These are phyloP conservation scores for Uloborus diversus DNA, from an alignment of 1,140 invertebrate genomes.

Conservation along the genomic window DNA sequence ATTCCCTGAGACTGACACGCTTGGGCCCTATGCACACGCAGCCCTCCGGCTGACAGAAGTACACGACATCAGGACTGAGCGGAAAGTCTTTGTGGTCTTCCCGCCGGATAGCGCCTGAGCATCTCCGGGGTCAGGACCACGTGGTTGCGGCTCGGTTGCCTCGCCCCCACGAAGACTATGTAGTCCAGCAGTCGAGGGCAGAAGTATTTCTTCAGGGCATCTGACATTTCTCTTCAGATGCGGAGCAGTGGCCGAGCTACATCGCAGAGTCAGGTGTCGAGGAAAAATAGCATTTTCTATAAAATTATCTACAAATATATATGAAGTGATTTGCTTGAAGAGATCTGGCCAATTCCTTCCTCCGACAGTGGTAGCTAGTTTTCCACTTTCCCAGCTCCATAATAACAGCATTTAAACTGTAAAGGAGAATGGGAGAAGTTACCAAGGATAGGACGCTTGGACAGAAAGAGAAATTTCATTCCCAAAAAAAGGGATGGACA, in stretches of 20 bases:
- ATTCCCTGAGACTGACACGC: slow-evolving; percentile 83
- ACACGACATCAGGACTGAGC: slow-evolving; percentile 96
- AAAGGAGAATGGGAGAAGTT: neutral
- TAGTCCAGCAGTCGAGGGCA: slow-evolving; percentile 84
- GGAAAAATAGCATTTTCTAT: slow-evolving; percentile 40
- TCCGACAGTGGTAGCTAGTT: slow-evolving; percentile 4
- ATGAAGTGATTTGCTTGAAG: slow-evolving; percentile 18
- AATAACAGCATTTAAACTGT: slow-evolving; percentile 44
- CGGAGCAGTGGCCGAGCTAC: slow-evolving; percentile 26
- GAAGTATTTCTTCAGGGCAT: slow-evolving; percentile 67
- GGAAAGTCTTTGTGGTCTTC: slow-evolving; percentile 97
- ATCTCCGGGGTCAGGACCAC: slow-evolving; percentile 81
- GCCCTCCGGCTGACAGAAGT: slow-evolving; percentile 99
- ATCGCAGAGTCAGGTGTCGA: slow-evolving; percentile 40
- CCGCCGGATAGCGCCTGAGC: slow-evolving; percentile 92
- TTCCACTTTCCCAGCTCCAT: slow-evolving; percentile 48
- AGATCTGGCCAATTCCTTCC: neutral
- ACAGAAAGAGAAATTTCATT: neutral
- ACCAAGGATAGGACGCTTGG: neutral
- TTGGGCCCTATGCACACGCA: slow-evolving; percentile 90
- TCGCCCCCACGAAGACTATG: slow-evolving; percentile 92
- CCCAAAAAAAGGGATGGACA: too few relatives aligned
- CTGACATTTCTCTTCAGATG: slow-evolving; percentile 56
- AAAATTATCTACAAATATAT: slow-evolving; percentile 53
- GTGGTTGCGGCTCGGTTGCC: slow-evolving; percentile 62